Conservation (phyloP, 92 coral and sea anemone genomes). For the Montipora capitata region DNA sequence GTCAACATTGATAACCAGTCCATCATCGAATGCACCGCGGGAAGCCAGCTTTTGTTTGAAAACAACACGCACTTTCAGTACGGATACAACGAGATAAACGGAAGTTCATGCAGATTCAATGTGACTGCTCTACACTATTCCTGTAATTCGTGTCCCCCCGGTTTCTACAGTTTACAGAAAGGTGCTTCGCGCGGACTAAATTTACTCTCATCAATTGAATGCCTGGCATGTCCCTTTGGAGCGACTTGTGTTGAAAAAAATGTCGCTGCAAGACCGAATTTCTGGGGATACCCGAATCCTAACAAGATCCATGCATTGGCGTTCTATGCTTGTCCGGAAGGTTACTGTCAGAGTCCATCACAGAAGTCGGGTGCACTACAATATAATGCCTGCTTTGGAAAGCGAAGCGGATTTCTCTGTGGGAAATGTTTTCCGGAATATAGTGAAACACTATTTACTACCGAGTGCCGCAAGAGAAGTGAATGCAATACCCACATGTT, state of each 20-base stretch:
- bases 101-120: conserved; percentile 1
- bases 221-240: conserved; percentile 81
- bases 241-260: conserved; percentile 61
- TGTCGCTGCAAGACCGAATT: conserved; percentile 75
- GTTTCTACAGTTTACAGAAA: conserved; percentile 76
- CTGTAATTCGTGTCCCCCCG: conserved; percentile 65
- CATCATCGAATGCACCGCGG: conserved; percentile 14
- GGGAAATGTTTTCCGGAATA: conserved; percentile 74
- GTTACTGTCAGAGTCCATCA: conserved; percentile 64
- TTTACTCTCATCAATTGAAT: not conserved
- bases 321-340: conserved; percentile 77
- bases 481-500: conserved; percentile 68
- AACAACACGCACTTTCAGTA: conserved; percentile 26
- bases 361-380: not conserved
- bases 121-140: conserved; percentile 24
- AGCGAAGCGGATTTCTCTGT: conserved; percentile 77
- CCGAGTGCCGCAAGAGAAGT: conserved; percentile 50
- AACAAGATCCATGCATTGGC: conserved; percentile 15
- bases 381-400: conserved; percentile 76
- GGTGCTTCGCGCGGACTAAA: conserved; percentile 63
- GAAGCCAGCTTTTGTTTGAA: conserved; percentile 25
- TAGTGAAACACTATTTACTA: conserved; percentile 73
- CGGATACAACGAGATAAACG: conserved; percentile 2
- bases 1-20: conserved; percentile 35
- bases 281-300: conserved; percentile 71